Percentiles rank a stretch among this genome's conserved stretches.
Conservation (phyloP, 1,140 invertebrate species). For the Notospermus geniculatus region DNA sequence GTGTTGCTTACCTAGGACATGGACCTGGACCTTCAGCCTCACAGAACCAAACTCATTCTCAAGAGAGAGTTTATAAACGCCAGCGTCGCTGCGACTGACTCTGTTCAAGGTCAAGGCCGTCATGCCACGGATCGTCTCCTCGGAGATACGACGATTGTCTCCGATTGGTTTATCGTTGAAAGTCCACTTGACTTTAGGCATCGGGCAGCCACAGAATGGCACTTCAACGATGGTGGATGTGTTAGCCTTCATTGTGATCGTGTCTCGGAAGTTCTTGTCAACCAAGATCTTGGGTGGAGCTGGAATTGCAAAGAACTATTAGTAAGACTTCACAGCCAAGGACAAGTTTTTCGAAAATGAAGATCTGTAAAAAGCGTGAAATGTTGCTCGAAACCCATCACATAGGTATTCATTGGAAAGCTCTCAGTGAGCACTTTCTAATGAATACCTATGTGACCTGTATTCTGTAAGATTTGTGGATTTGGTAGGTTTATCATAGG, state of each 20-base stretch:
- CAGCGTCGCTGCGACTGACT: constrained; percentile 44
- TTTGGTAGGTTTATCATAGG: not conserved
- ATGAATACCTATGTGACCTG: no score
- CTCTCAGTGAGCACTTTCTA: no score
- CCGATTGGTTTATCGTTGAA: constrained; percentile 46
- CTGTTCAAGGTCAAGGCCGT: constrained; percentile 46
- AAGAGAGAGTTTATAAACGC: constrained; percentile 47
- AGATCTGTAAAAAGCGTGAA: not conserved
- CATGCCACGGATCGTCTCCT: constrained; percentile 51
- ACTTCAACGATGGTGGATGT: constrained; percentile 51
- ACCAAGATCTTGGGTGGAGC: constrained; percentile 46
- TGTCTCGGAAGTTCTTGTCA: constrained; percentile 48
- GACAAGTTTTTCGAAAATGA: no score
- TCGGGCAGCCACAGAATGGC: constrained; percentile 51
- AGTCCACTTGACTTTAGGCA: constrained; percentile 47
- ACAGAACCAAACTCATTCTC: constrained; percentile 64
- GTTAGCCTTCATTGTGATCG: constrained; percentile 45
- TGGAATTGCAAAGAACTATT: constrained; percentile 25
- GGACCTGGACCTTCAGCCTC: constrained; percentile 62
- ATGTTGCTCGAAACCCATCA: no score
- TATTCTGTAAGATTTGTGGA: not conserved
- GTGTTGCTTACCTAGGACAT: constrained; percentile 60
- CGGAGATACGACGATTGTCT: constrained; percentile 46
- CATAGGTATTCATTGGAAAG: no score
- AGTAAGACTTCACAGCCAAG: no score